Evolutionary conservation across 2,113 vertebrate genomes (phyloP).

Genomic region (Chinchilla lanigera): DNA sequence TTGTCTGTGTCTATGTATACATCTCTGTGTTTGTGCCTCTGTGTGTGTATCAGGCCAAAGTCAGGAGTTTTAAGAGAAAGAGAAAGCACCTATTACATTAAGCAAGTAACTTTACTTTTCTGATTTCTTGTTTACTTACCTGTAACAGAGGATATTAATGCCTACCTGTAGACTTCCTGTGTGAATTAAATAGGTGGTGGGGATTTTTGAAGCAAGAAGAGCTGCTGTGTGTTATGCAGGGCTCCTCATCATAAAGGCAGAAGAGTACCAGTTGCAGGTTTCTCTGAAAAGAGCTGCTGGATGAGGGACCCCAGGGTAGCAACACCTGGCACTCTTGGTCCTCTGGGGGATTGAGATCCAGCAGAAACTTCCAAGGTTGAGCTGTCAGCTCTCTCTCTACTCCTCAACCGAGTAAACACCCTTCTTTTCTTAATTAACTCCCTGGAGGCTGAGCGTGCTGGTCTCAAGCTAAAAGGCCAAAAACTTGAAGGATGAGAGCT

Average conservation of each 20-base stretch:
- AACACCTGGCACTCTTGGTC: not conserved
- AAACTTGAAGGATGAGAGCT: not conserved
- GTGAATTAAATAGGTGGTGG: not conserved
- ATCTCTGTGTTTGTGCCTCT: not conserved
- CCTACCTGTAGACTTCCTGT: not conserved
- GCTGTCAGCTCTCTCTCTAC: not conserved
- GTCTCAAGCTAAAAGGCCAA: constrained; percentile 6
- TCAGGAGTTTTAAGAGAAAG: not conserved
- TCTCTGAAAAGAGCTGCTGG: not conserved
- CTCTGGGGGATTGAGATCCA: not conserved
- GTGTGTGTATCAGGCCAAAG: not conserved
- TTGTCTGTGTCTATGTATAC: not conserved
- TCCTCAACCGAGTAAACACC: not conserved
- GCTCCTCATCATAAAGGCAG: rapidly evolving
- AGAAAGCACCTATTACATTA: not conserved
- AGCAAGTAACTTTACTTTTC: not conserved
- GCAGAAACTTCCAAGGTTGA: not conserved
- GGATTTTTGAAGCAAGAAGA: not conserved
- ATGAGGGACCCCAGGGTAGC: not conserved
- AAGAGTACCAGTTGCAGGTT: rapidly evolving
- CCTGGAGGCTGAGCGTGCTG: not conserved
- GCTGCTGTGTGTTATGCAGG: not conserved
- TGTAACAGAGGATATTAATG: not conserved
- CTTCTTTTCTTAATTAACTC: constrained; percentile 59
- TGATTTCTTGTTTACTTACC: not conserved